Conservation (phyloP, 2,113 vertebrate species). For the Coturnix japonica region DNA sequence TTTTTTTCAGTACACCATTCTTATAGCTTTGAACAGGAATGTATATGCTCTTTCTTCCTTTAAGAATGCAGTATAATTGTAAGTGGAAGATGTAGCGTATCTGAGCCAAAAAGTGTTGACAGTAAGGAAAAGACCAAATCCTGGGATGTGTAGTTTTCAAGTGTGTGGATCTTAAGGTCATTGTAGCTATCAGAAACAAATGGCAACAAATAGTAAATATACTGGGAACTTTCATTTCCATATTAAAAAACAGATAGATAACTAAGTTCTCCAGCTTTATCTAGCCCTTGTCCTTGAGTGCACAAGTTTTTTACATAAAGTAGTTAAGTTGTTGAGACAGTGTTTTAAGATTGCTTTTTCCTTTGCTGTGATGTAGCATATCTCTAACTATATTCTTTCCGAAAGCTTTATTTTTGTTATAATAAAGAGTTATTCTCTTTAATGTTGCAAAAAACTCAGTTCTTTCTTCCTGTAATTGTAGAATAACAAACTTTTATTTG, state of each 20-base stretch:
- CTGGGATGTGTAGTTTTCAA: background rate
- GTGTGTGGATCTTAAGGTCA: background rate
- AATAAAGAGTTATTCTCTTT: background rate
- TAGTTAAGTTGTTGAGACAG: rapidly evolving
- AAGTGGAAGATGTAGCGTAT: background rate
- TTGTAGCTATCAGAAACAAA: background rate
- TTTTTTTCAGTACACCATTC: background rate
- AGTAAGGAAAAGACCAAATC: background rate
- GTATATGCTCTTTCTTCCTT: background rate
- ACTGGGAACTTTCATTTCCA: background rate
- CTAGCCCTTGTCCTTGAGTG: background rate
- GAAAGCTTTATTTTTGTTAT: background rate
- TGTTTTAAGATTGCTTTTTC: background rate
- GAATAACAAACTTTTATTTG: background rate
- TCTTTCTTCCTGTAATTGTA: background rate
- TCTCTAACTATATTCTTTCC: background rate
- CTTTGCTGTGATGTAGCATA: background rate
- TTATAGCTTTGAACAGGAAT: background rate
- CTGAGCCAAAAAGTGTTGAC: background rate
- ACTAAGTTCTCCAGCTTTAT: background rate
- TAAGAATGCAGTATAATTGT: background rate
- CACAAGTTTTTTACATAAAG: background rate
- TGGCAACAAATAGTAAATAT: background rate
- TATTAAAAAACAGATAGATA: background rate
- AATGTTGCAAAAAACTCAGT: rapidly evolving